phyloP scores from a whole-genome alignment of 2,113 vertebrate genomes.

The Glareola pratincola region DNA sequence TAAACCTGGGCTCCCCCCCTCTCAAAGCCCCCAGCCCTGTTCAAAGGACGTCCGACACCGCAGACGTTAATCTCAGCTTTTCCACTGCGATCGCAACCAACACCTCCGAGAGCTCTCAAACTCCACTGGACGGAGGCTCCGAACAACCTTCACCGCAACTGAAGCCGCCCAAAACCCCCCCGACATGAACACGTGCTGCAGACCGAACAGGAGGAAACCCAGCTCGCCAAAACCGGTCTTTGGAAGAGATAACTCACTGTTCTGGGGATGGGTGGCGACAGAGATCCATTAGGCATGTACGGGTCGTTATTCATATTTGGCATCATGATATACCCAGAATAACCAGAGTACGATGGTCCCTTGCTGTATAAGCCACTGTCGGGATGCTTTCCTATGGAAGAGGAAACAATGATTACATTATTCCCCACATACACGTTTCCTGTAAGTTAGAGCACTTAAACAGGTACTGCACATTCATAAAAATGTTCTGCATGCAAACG shows the following conservation, averaged over 20 bases:
- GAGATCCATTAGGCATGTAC: conserved; percentile 97
- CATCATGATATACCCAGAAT: conserved; percentile 99
- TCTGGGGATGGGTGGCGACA: conserved; percentile 96
- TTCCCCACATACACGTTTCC: background rate
- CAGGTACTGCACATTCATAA: background rate
- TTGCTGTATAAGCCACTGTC: conserved; percentile 91
- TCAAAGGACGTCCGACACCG: background rate
- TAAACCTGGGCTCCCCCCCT: background rate
- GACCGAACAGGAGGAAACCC: conserved; percentile 1
- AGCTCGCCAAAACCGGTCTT: background rate
- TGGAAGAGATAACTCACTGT: conserved; percentile 85
- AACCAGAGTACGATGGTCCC: conserved; percentile 88
- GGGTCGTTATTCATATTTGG: conserved; percentile 95
- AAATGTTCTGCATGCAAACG: background rate
- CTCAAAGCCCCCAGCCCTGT: background rate
- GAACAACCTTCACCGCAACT: background rate
- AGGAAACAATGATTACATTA: conserved; percentile 28
- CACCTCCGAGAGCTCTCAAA: background rate
- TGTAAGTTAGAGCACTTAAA: background rate
- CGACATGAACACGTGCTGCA: rapidly evolving
- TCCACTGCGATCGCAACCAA: rapidly evolving
- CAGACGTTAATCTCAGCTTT: background rate
- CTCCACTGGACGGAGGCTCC: background rate
- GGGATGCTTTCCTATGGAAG: conserved; percentile 85
- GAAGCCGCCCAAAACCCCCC: background rate